phyloP scores from a whole-genome alignment of 2,888 invertebrate species.

The Eumerus sabulonum region DNA sequence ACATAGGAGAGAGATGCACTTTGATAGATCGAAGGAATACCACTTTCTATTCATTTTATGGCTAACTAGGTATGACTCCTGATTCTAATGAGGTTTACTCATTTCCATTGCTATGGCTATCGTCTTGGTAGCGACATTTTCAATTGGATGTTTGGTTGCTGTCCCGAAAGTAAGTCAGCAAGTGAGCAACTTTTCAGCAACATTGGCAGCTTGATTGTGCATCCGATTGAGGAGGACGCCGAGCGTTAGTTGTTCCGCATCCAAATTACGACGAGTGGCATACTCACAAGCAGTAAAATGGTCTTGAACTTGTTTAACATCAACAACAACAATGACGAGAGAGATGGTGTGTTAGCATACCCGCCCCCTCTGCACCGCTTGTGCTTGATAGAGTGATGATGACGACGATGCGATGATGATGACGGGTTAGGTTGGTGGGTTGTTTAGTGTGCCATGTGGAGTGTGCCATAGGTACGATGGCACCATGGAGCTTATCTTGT shows the following conservation, averaged over 20 bases:
- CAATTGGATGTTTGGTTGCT: constrained; percentile 26
- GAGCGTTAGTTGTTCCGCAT: constrained; percentile 45
- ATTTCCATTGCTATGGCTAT: neutral
- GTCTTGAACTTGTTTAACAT: constrained; percentile 63
- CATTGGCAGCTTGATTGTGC: too few relatives aligned
- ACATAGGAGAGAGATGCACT: constrained; percentile 7
- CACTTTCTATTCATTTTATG: constrained; percentile 57
- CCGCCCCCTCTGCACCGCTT: too few relatives aligned
- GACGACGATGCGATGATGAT: constrained; percentile 21
- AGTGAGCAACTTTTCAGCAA: too few relatives aligned
- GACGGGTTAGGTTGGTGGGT: constrained; percentile 49
- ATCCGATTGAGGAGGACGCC: constrained; percentile 10
- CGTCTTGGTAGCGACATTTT: constrained; percentile 30
- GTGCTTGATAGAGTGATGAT: constrained; percentile 10
- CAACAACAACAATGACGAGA: too few relatives aligned
- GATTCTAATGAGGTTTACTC: constrained; percentile 20
- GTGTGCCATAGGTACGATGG: constrained; percentile 44
- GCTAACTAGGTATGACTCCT: neutral
- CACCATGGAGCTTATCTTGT: neutral
- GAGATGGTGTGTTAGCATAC: too few relatives aligned
- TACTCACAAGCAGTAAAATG: constrained; percentile 27
- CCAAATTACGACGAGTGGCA: constrained; percentile 51
- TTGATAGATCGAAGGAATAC: constrained; percentile 26
- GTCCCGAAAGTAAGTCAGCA: too few relatives aligned
- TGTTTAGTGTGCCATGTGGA: constrained; percentile 61